Percentiles rank a stretch among this genome's conserved stretches.
phyloP scores from a whole-genome alignment of 2,888 invertebrate species.

The Epinotia brunnichana region DNA sequence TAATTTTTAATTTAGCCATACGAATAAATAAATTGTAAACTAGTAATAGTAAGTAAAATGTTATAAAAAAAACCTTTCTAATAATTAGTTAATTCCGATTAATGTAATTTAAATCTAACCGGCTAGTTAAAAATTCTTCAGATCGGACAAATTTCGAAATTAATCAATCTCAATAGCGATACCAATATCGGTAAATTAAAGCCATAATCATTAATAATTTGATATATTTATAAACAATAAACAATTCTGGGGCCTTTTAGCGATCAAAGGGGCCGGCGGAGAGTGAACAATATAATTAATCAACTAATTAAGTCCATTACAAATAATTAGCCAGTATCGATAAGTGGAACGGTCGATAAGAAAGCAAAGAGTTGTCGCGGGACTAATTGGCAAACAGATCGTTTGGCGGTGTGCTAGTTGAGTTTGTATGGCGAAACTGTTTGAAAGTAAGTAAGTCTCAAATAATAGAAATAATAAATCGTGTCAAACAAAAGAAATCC shows the following conservation, averaged over 20 bases:
- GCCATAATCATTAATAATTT: constrained; percentile 35
- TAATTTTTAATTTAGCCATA: too few species aligned
- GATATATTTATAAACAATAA: constrained; percentile 41
- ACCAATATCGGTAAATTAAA: constrained; percentile 20
- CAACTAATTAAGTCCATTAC: constrained; percentile 78
- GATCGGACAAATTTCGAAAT: constrained; percentile 1
- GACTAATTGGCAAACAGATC: constrained; percentile 28
- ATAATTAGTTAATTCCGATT: background rate
- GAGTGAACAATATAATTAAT: constrained; percentile 70
- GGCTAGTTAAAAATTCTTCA: constrained; percentile 9
- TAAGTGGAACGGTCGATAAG: constrained; percentile 63
- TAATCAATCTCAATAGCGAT: constrained; percentile 14
- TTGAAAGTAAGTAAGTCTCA: background rate
- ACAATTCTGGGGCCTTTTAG: constrained; percentile 35
- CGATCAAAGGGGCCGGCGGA: constrained; percentile 69
- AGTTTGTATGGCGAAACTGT: constrained; percentile 6
- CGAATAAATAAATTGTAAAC: too few species aligned
- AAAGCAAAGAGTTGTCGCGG: constrained; percentile 54
- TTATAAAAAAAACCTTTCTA: too few species aligned
- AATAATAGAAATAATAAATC: too few species aligned
- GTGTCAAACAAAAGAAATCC: too few species aligned
- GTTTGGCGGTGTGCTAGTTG: background rate
- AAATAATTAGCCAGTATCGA: constrained; percentile 66
- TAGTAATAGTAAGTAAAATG: too few species aligned
- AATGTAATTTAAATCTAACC: background rate